Conservation (phyloP, 2,113 vertebrate genomes). For the Pelecanus crispus region DNA sequence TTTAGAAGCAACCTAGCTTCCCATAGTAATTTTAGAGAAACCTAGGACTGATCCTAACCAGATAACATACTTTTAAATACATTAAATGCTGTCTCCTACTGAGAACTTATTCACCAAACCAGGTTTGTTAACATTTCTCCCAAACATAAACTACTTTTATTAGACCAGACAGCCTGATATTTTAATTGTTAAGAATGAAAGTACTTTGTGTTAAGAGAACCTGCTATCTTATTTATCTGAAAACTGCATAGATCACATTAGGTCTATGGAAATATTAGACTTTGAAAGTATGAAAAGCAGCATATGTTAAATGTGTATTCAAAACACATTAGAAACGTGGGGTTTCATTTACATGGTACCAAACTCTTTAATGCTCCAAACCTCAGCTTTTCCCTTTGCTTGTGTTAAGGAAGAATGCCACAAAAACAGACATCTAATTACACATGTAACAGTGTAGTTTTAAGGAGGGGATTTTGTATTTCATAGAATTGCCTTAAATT, state of each 20-base stretch:
- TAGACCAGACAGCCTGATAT: conserved; percentile 5
- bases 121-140: neutral
- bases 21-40: neutral
- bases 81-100: neutral
- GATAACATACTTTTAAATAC: neutral
- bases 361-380: conserved; percentile 27
- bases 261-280: neutral
- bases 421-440: neutral
- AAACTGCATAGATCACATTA: conserved; percentile 17
- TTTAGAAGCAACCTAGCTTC: neutral
- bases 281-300: conserved; percentile 51
- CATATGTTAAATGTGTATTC: neutral
- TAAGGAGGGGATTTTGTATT: neutral
- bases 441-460: neutral
- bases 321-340: neutral
- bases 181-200: conserved; percentile 2
- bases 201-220: neutral
- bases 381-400: neutral
- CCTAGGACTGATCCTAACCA: neutral
- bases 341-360: conserved; percentile 2
- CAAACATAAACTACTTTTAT: conserved; percentile 2
- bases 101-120: neutral
- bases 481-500: neutral
- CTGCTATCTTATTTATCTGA: neutral
- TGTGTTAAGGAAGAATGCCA: neutral